These are phyloP conservation scores for Phoebastria nigripes DNA, from an alignment of 2,797 vertebrate genomes.

Conservation along the genomic window DNA sequence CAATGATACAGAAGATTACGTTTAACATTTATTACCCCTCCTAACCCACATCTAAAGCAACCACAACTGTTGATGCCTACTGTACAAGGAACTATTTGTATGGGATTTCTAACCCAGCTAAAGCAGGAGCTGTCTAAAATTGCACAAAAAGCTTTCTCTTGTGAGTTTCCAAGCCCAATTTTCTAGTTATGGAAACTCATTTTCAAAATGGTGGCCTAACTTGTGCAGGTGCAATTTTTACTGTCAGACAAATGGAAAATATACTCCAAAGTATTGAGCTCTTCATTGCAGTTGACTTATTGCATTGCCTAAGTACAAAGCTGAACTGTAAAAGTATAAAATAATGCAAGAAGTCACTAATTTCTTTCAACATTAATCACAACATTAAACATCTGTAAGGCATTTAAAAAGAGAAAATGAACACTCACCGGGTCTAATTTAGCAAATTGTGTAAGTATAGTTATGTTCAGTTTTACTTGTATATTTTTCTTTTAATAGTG, in stretches of 20 bases:
- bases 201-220: neutral
- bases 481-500: neutral
- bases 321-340: neutral
- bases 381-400: neutral
- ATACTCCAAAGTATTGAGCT: neutral
- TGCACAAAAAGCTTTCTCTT: neutral
- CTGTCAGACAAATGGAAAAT: neutral
- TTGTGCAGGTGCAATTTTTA: neutral
- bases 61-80: neutral
- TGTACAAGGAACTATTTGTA: neutral
- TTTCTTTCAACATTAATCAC: neutral
- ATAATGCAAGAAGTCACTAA: neutral
- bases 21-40: conserved; percentile 32
- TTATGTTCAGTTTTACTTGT: neutral
- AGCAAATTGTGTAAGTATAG: neutral
- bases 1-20: neutral
- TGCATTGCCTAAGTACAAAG: neutral
- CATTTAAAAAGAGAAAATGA: neutral
- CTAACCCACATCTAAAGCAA: neutral
- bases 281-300: neutral
- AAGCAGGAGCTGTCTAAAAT: neutral
- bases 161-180: neutral
- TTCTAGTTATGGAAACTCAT: neutral
- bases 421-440: neutral
- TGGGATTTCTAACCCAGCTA: neutral